phyloP scores from a whole-genome alignment of 1,140 invertebrate species.

The Augochlora pura region DNA sequence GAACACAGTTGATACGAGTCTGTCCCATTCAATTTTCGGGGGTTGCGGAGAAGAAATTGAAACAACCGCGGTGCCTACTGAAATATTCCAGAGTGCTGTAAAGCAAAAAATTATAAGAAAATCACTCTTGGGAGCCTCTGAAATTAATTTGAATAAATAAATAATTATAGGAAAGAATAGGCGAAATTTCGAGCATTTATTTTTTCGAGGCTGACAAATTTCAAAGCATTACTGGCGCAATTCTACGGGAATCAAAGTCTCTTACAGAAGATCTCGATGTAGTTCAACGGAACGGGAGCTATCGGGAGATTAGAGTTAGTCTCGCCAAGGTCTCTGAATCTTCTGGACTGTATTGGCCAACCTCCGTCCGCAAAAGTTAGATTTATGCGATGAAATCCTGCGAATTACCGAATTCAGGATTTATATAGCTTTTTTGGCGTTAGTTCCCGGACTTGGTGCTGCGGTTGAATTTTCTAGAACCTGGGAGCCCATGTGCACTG shows the following conservation, averaged over 20 bases:
- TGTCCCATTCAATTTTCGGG: constrained; percentile 50
- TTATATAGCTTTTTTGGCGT: constrained; percentile 69
- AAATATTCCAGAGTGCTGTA: constrained; percentile 8
- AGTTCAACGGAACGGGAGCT: constrained; percentile 70
- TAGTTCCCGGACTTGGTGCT: constrained; percentile 33
- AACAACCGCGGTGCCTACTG: neutral
- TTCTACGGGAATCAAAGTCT: constrained; percentile 56
- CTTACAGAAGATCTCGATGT: constrained; percentile 62
- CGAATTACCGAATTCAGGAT: constrained; percentile 78
- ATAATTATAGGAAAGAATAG: too few relatives aligned
- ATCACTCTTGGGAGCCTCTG: too few relatives aligned
- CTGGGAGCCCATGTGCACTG: too few relatives aligned
- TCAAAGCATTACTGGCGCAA: constrained; percentile 58
- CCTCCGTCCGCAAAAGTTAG: constrained; percentile 75
- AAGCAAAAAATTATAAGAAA: neutral
- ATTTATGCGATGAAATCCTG: constrained; percentile 77
- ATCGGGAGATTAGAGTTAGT: constrained; percentile 75
- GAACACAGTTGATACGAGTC: neutral
- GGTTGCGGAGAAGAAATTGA: constrained; percentile 14
- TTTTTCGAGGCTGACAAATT: neutral
- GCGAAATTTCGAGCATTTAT: too few relatives aligned
- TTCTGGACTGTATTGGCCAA: constrained; percentile 70
- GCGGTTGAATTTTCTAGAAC: neutral
- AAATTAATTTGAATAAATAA: too few relatives aligned
- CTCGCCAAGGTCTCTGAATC: constrained; percentile 78